A percentile compares a stretch with the other conserved stretches of the same genome.
Conservation (phyloP, 2,113 vertebrate species). For the Panthera leo region DNA sequence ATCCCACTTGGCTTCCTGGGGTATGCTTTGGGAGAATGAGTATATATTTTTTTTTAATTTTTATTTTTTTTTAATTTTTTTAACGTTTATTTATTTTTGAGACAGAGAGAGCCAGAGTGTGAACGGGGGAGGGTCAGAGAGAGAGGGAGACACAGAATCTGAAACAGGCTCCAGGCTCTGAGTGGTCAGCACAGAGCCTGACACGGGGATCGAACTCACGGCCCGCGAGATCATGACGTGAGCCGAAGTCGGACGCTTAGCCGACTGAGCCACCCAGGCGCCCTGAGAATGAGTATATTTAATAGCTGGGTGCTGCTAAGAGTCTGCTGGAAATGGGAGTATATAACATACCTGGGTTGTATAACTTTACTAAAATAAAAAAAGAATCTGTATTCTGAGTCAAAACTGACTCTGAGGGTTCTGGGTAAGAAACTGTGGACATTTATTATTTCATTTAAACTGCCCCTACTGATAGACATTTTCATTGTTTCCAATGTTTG, state of each 20-base stretch:
- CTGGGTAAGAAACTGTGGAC: background rate
- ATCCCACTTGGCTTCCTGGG: background rate
- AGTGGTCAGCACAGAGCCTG: no score
- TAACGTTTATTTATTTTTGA: no score
- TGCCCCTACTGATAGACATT: background rate
- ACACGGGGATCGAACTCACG: no score
- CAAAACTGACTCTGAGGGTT: background rate
- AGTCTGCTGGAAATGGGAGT: background rate
- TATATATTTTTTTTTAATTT: background rate
- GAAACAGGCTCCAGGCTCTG: no score
- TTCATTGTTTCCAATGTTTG: background rate
- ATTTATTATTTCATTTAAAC: background rate
- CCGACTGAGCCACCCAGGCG: no score
- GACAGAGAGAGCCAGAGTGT: no score
- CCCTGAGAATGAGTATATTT: background rate
- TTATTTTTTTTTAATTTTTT: no score
- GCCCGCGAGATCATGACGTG: no score
- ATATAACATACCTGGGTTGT: background rate
- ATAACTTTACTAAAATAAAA: background rate
- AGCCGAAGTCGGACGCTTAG: no score
- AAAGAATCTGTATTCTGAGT: background rate
- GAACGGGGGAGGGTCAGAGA: no score
- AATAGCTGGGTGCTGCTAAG: background rate
- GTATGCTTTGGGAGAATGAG: background rate
- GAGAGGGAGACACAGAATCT: no score